Percentiles rank a stretch among this genome's conserved stretches.
phyloP scores from a whole-genome alignment of 2,113 vertebrate genomes.

The Halichoeres trimaculatus region DNA sequence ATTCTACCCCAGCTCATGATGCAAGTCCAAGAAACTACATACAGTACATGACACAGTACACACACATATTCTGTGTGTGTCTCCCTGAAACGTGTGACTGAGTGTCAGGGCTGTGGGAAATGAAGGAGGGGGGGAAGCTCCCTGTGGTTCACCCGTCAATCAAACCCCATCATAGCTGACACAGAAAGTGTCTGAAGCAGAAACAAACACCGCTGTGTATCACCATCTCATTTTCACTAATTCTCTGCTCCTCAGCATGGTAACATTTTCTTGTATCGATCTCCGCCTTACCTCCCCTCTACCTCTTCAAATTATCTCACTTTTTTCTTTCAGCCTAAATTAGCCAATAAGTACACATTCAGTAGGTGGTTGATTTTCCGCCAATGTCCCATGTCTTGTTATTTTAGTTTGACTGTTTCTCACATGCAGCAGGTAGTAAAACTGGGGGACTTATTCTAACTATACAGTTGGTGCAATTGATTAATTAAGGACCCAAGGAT shows the following conservation, averaged over 20 bases:
- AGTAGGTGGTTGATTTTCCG: conserved; percentile 11
- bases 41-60: neutral
- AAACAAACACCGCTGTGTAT: conserved; percentile 11
- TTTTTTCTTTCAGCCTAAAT: neutral
- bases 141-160: neutral
- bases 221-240: conserved; percentile 20
- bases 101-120: conserved; percentile 7
- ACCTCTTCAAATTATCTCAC: neutral
- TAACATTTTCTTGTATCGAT: conserved; percentile 9
- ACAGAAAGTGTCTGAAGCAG: neutral
- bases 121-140: neutral
- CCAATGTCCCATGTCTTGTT: neutral
- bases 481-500: neutral
- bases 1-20: conserved; percentile 4
- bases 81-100: neutral
- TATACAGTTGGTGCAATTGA: neutral
- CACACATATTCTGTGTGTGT: neutral
- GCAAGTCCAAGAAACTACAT: conserved; percentile 38
- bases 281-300: neutral
- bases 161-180: conserved; percentile 2
- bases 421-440: neutral
- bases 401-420: neutral
- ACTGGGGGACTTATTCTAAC: neutral
- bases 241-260: conserved; percentile 14
- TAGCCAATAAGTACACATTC: neutral